A percentile compares a stretch with the other conserved stretches of the same genome.
Evolutionary conservation across 2,797 vertebrate genomes (phyloP).

Genomic region (Strix occidentalis): DNA sequence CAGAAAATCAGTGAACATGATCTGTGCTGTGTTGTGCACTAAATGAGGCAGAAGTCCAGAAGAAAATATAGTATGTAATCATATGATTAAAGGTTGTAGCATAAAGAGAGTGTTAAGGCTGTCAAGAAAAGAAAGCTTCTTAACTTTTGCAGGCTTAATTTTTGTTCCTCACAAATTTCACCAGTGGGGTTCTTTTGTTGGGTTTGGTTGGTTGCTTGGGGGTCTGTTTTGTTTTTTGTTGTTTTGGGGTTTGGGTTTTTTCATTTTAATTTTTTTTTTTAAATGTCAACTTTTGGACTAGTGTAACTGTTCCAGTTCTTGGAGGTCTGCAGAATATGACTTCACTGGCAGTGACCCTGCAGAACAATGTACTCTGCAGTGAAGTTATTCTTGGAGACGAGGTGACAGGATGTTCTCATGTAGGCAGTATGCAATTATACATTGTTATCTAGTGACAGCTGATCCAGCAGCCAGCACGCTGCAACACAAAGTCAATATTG

Average conservation of each 20-base stretch:
- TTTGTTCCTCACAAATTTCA: neutral
- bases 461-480: neutral
- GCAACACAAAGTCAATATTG: neutral
- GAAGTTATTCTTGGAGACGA: constrained; percentile 25
- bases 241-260: neutral
- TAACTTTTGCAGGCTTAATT: neutral
- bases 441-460: constrained; percentile 10
- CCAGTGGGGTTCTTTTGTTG: neutral
- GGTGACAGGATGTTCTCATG: constrained; percentile 39
- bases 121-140: neutral
- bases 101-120: neutral
- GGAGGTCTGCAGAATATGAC: neutral
- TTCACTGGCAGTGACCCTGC: neutral
- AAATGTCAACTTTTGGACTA: neutral
- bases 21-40: neutral
- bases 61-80: neutral
- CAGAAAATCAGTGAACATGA: neutral
- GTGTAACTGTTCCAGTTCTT: neutral
- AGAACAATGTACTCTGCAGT: constrained; percentile 1
- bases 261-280: neutral
- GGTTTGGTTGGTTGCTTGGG: neutral
- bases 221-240: neutral
- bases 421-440: constrained; percentile 40
- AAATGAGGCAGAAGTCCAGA: neutral
- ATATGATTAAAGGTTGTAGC: neutral